Percentiles rank a stretch among this genome's conserved stretches.
These are phyloP conservation scores for Chiridota heheva DNA, from an alignment of 35 echinoderm and acorn worm species.

Conservation along the genomic window DNA sequence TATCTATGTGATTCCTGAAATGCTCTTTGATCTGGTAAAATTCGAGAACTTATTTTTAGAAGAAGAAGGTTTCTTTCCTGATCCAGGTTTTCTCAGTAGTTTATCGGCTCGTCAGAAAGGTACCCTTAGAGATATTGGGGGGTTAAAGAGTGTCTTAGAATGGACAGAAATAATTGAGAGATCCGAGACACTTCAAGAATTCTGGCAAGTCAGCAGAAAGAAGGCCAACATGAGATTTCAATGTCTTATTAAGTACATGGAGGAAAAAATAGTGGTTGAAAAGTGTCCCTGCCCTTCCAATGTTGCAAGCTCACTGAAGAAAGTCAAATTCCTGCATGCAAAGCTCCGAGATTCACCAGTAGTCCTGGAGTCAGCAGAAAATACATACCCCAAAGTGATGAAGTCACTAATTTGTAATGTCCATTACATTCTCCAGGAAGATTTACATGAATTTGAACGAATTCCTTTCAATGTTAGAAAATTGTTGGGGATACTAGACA, in stretches of 20 bases:
- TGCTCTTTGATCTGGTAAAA: background rate
- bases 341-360: background rate
- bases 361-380: background rate
- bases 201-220: background rate
- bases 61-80: slow-evolving; percentile 34
- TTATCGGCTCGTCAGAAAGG: slow-evolving; percentile 24
- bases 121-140: slow-evolving; percentile 20
- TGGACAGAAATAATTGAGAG: slow-evolving; percentile 14
- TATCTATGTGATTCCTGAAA: background rate
- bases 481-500: too few relatives aligned
- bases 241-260: background rate
- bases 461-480: too few relatives aligned
- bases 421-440: slow-evolving; percentile 13
- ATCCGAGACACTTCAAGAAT: background rate
- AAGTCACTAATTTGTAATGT: background rate
- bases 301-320: too few relatives aligned
- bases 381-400: slow-evolving; percentile 1
- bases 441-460: too few relatives aligned
- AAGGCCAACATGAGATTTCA: background rate
- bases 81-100: background rate
- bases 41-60: slow-evolving; percentile 13
- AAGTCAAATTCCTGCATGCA: background rate
- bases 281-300: too few relatives aligned
- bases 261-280: too few relatives aligned
- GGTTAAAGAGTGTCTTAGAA: background rate